Evolutionary conservation across 2,797 vertebrate genomes (phyloP), one percentile per base, ranked within the genome.

Genomic region (Jordanella pulchra): DNA sequence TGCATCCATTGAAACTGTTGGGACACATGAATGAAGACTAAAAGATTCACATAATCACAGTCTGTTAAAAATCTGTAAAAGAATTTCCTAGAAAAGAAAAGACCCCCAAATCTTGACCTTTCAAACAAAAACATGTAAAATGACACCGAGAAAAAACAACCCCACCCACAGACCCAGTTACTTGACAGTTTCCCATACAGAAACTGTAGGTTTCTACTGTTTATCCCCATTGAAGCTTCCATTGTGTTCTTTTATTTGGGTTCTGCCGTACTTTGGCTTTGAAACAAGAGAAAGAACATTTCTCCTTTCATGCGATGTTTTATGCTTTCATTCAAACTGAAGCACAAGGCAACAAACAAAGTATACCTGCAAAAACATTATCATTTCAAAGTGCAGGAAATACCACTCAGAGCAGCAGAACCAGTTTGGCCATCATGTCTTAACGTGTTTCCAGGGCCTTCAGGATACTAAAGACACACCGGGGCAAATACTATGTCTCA

Each of bases 391-490:
- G 39, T 30, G 27, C 0, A 7, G 54, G 86, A 87, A n/a, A 84
- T 82, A 80, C 80, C 77, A 48, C 71, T 67, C 39, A 55, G 67
- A 51, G 66, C 44, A 67, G 90, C 47, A 75, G 76, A 94, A 94
- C 93, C 89, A 78, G 94, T 94, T 92, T 85, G 83, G 54, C 69
- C 17, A 15, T 83, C 94, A 15, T 74, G 93, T 92, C 77, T 76
- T 10, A 82, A 92, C 93, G 85, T 25, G 89, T 85, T 50, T 65
- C 30, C 27, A 21, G 48, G 65, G 71, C 66, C 67, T 14, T 76
- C 56, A 79, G 71, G 85, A 75, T 61, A 82, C 63, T 69, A 2
- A 53, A 79, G 50, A 81, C 67, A 84, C n/a, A 44, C 81, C 67
- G 5, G 54, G 80, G 65, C 0, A 83, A 83, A 82, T 56, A 53